Evolutionary conservation across 2,797 vertebrate genomes (phyloP).

Genomic region (Chanos chanos): DNA sequence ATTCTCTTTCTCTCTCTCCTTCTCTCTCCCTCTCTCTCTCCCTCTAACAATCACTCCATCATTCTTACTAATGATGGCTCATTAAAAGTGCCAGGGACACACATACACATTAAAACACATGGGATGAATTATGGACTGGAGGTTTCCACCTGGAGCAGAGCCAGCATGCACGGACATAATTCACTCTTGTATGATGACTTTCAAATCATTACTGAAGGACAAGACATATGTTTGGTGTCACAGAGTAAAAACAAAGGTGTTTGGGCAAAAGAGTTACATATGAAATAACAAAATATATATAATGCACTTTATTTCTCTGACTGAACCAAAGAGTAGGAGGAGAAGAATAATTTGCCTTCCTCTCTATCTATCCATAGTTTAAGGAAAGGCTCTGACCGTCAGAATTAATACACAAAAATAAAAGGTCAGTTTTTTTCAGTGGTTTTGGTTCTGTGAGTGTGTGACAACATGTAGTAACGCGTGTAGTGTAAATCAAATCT

Average conservation of each 20-base stretch:
- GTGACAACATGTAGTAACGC: conserved; percentile 31
- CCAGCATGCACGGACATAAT: conserved; percentile 49
- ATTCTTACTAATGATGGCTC: conserved; percentile 71
- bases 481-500: conserved; percentile 65
- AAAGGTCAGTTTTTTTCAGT: conserved; percentile 64
- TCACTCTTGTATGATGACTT: no score
- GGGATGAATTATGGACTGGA: conserved; percentile 73
- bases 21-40: conserved; percentile 62
- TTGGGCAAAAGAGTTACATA: no score
- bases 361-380: no score
- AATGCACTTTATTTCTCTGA: no score
- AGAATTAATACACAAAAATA: conserved; percentile 65
- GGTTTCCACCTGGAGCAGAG: conserved; percentile 57
- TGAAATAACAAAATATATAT: no score
- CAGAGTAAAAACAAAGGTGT: no score
- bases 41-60: conserved; percentile 72
- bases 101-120: conserved; percentile 61
- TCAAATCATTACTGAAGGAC: no score
- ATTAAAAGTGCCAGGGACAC: conserved; percentile 68
- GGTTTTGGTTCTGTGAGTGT: no score
- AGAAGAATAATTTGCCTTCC: no score
- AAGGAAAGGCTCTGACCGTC: no score
- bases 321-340: no score
- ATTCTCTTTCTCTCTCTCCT: conserved; percentile 60
- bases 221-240: no score